A percentile compares a stretch with the other conserved stretches of the same genome.
Conservation (phyloP, 2,797 vertebrate genomes). For the Acomys russatus region DNA sequence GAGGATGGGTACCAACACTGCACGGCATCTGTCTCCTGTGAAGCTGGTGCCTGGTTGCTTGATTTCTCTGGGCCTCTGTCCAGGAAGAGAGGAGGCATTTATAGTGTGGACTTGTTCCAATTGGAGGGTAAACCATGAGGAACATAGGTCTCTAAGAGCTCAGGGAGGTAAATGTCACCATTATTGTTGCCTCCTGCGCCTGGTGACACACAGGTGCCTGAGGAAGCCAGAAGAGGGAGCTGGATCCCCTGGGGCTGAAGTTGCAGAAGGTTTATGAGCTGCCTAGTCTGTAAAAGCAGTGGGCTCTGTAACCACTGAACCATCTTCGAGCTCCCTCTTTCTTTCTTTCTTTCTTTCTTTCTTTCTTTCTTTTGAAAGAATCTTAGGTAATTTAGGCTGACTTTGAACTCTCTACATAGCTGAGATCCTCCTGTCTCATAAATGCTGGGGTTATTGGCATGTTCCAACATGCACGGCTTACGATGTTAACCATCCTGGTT, state of each 20-base stretch:
- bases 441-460: not conserved
- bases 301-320: not conserved
- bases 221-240: not conserved
- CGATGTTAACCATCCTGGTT: not conserved
- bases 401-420: not conserved
- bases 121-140: not conserved
- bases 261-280: not conserved
- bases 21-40: not conserved
- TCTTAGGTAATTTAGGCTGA: not conserved
- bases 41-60: slow-evolving; percentile 68
- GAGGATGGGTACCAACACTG: not conserved
- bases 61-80: slow-evolving; percentile 70
- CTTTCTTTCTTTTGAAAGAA: not conserved
- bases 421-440: not conserved
- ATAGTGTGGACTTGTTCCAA: not conserved
- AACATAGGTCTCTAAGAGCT: not conserved
- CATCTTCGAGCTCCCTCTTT: not conserved
- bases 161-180: not conserved
- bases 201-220: not conserved
- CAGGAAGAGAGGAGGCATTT: not conserved
- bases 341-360: not conserved
- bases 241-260: not conserved
- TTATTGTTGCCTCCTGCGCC: not conserved
- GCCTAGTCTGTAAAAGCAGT: not conserved
- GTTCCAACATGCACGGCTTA: not conserved